Conservation (phyloP, 2,113 vertebrate genomes). For the Nipponia nippon region DNA sequence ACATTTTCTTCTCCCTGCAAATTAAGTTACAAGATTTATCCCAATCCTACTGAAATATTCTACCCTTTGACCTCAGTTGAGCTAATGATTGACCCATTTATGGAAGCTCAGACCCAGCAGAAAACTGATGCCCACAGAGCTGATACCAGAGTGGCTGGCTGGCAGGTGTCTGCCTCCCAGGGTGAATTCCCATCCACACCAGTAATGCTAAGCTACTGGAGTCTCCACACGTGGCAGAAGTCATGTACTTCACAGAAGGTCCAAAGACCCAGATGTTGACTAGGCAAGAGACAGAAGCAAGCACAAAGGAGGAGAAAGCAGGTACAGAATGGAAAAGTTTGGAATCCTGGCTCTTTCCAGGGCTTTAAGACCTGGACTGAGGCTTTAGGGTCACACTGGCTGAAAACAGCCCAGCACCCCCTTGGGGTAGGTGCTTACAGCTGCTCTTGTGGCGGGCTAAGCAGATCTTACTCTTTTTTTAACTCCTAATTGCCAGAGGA, state of each 20-base stretch:
- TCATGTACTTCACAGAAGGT: background rate
- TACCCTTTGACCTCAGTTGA: background rate
- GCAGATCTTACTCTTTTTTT: background rate
- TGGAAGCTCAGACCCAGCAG: background rate
- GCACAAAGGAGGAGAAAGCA: background rate
- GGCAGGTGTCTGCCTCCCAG: background rate
- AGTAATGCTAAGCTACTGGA: background rate
- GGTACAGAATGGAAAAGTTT: background rate
- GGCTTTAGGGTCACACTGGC: background rate
- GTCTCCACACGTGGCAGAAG: background rate
- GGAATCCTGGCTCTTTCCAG: background rate
- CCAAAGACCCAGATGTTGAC: background rate
- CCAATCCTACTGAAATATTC: background rate
- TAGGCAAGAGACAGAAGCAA: background rate
- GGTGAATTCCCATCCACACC: background rate
- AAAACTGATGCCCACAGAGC: accelerated
- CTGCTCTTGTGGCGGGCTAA: background rate
- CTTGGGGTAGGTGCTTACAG: background rate
- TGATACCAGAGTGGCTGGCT: background rate
- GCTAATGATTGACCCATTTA: background rate
- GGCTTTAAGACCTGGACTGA: background rate
- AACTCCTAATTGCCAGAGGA: background rate
- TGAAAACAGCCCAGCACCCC: background rate
- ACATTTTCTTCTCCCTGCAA: background rate
- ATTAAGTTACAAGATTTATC: background rate